Percentiles rank a stretch among this genome's conserved stretches.
Evolutionary conservation across 2,113 vertebrate species (phyloP).

Genomic region (Gasterosteus nipponicus): DNA sequence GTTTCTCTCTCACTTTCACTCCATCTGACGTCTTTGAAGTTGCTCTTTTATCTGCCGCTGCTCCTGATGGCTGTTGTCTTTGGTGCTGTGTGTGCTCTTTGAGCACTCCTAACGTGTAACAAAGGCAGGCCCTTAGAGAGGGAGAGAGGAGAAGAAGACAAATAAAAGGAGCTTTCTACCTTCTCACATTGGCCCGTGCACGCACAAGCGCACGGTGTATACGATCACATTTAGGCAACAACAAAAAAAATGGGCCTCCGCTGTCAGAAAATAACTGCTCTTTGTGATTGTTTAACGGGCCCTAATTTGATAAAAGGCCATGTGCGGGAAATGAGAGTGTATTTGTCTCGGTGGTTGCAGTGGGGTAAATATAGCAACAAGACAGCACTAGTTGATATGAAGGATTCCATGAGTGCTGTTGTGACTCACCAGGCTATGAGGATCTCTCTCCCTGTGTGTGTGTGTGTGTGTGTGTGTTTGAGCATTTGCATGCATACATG

Average conservation of each 20-base stretch:
- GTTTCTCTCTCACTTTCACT: slow-evolving; percentile 79
- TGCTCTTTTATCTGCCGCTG: slow-evolving; percentile 78
- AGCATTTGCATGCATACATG: slow-evolving; percentile 37
- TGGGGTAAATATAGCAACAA: slow-evolving; percentile 82
- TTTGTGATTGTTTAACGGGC: slow-evolving; percentile 68
- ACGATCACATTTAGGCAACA: slow-evolving; percentile 41
- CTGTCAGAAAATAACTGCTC: slow-evolving; percentile 57
- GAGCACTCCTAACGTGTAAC: slow-evolving; percentile 77
- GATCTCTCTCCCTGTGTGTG: slow-evolving; percentile 27
- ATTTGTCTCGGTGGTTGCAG: slow-evolving; percentile 74
- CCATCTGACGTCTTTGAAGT: slow-evolving; percentile 81
- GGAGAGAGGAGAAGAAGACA: slow-evolving; percentile 36
- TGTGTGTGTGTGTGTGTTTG: slow-evolving; percentile 25
- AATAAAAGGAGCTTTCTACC: slow-evolving; percentile 43
- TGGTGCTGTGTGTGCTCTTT: slow-evolving; percentile 74
- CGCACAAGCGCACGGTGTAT: slow-evolving; percentile 40
- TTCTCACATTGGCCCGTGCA: slow-evolving; percentile 12
- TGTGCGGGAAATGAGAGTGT: slow-evolving; percentile 74
- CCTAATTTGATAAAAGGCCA: slow-evolving; percentile 76
- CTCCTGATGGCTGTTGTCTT: slow-evolving; percentile 83
- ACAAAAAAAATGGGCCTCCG: slow-evolving; percentile 18
- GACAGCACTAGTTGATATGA: slow-evolving; percentile 80
- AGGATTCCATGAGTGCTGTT: slow-evolving; percentile 72
- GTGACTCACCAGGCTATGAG: slow-evolving; percentile 71
- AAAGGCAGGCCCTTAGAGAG: slow-evolving; percentile 77